These are phyloP conservation scores for Bucorvus abyssinicus DNA, from an alignment of 2,797 vertebrate genomes.

Conservation along the genomic window DNA sequence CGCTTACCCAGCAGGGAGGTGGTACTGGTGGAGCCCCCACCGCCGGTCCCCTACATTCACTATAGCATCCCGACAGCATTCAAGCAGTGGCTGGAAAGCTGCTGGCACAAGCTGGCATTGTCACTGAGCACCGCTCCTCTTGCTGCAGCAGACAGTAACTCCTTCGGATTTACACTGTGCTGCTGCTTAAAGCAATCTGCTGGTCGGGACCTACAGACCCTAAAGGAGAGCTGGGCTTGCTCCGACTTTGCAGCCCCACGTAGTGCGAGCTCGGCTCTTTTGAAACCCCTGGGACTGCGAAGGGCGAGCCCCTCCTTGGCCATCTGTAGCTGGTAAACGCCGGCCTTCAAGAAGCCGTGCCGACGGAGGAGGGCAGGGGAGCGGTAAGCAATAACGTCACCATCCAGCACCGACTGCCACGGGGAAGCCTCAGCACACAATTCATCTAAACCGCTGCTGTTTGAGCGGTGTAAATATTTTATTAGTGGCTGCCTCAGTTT, in stretches of 20 bases:
- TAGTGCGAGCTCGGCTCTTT: background rate
- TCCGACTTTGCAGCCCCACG: rapidly evolving
- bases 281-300: background rate
- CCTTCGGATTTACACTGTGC: rapidly evolving
- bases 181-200: background rate
- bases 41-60: background rate
- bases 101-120: background rate
- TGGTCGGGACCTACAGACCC: rapidly evolving
- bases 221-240: background rate
- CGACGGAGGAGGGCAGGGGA: background rate
- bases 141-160: background rate
- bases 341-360: background rate
- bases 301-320: background rate
- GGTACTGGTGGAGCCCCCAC: background rate
- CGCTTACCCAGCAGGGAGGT: background rate
- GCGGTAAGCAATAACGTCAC: background rate
- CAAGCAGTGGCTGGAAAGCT: background rate
- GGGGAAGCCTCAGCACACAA: background rate
- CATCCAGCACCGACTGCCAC: background rate
- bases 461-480: rapidly evolving
- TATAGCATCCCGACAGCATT: background rate
- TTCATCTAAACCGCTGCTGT: rapidly evolving
- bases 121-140: rapidly evolving
- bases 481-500: background rate
- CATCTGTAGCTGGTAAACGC: background rate